A percentile compares a stretch with the other conserved stretches of the same genome.
phyloP scores from a whole-genome alignment of 2,113 vertebrate species.

The Platysteira castanea region DNA sequence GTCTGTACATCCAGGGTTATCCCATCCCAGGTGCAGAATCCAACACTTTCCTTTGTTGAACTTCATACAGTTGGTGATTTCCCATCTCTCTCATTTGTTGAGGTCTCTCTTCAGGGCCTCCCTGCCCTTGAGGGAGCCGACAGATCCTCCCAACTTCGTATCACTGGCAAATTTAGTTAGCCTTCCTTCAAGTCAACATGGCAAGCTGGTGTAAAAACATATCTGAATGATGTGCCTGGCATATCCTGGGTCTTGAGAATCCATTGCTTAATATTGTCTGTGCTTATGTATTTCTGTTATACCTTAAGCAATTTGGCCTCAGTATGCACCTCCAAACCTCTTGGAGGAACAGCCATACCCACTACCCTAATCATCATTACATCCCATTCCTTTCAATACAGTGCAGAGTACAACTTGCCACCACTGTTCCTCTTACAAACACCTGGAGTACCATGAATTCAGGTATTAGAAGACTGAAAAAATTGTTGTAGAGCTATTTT shows the following conservation, averaged over 20 bases:
- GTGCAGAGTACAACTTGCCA: not conserved
- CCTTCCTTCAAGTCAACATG: not conserved
- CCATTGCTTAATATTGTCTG: not conserved
- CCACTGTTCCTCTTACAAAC: not conserved
- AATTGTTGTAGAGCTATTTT: not conserved
- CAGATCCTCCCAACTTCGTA: not conserved
- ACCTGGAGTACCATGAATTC: not conserved
- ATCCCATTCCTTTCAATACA: not conserved
- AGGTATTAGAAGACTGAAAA: not conserved
- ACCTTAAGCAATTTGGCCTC: not conserved
- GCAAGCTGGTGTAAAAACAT: not conserved
- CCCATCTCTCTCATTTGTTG: not conserved
- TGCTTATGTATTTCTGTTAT: not conserved
- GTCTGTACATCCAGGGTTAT: fast-evolving
- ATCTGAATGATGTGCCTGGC: not conserved
- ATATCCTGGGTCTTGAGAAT: not conserved
- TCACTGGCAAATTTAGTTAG: not conserved
- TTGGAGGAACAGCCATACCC: fast-evolving
- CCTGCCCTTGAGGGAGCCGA: not conserved
- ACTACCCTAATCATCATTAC: not conserved
- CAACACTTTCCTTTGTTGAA: not conserved
- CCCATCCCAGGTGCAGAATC: not conserved
- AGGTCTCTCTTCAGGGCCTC: not conserved
- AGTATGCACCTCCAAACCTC: not conserved
- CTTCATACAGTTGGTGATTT: not conserved